Base-by-base conservation (phyloP, 2,888 invertebrate genomes). In the Troilus luridus region DNA sequence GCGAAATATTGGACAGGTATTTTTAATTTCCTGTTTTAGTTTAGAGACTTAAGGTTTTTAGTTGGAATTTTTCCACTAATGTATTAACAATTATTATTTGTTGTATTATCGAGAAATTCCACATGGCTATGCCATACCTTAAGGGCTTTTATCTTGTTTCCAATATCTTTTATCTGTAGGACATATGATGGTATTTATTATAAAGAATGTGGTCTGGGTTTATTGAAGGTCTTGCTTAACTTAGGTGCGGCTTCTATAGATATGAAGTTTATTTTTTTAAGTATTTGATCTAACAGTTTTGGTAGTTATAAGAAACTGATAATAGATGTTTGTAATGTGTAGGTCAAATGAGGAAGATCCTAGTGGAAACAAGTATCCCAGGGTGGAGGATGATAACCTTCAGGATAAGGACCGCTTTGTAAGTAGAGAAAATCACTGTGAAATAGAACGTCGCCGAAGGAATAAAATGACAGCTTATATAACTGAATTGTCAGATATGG, bases 381-480 rank as follows among this genome's bases (percentile, higher is more conserved):
- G 97, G 95, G 97, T 98, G 97, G 98, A 98, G 95, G 98, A 98
- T 95, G 98, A 98, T 94, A 97, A 97, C 94, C 97, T 98, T 95
- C 98, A 98, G 95, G 99, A 99, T 94, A 99, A 99, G 95, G 99
- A 99, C 95, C 91, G 92, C 10, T 92, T 92, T 91, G 93, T 94
- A 19, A 92, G 92, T 59, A 81, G 99, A 94, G 99, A 99, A 95
- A 99, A 99, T 94, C 99, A 99, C 95, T 99, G 99, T 95, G 99
- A 99, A 95, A 99, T 99, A 94, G 99, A 99, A 95, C 96, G 99
- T 93, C 96, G 99, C 93, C 96, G 99, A 93, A 96, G 99, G 93
- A 99, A 99, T 96, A 99, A 99, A 97, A 99, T 99, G 99, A 99
- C 99, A 93, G 98, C 99, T 93, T 99, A 99, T 95, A 99, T 99